Conservation (phyloP, 2,797 vertebrate genomes). For the Austrolebias charrua region DNA sequence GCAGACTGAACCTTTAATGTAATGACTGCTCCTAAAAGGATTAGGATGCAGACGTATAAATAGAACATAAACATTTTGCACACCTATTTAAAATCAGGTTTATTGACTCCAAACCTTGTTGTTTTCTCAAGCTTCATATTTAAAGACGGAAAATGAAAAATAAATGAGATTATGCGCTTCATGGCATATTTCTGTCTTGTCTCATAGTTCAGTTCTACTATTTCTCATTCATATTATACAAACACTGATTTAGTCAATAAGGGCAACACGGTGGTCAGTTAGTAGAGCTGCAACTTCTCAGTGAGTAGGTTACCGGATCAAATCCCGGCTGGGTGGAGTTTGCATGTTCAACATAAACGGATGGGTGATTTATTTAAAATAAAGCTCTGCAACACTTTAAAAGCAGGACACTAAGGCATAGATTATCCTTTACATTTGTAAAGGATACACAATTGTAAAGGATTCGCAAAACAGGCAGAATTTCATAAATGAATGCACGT, state of each 20-base stretch:
- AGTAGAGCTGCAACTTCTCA: no score
- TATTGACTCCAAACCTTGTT: slow-evolving; percentile 33
- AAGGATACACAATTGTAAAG: no score
- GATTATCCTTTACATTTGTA: not conserved
- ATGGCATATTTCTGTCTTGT: slow-evolving; percentile 29
- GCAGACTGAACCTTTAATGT: no score
- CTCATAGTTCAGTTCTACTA: slow-evolving; percentile 19
- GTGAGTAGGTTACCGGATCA: no score
- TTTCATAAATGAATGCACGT: not conserved
- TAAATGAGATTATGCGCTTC: not conserved
- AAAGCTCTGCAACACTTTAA: slow-evolving; percentile 15
- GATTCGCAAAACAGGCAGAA: not conserved
- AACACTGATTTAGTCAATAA: slow-evolving; percentile 7
- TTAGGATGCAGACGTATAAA: not conserved
- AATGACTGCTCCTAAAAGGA: no score
- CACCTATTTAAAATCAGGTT: slow-evolving; percentile 39
- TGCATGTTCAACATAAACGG: no score
- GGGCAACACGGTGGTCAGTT: no score
- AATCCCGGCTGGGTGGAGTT: no score
- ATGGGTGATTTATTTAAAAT: slow-evolving; percentile 5
- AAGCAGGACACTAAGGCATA: not conserved
- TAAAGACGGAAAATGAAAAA: no score
- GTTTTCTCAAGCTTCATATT: no score
- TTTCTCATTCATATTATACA: not conserved
- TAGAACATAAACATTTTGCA: not conserved